Base-by-base conservation (phyloP, 2,888 invertebrate genomes). In the Acronicta alni region DNA sequence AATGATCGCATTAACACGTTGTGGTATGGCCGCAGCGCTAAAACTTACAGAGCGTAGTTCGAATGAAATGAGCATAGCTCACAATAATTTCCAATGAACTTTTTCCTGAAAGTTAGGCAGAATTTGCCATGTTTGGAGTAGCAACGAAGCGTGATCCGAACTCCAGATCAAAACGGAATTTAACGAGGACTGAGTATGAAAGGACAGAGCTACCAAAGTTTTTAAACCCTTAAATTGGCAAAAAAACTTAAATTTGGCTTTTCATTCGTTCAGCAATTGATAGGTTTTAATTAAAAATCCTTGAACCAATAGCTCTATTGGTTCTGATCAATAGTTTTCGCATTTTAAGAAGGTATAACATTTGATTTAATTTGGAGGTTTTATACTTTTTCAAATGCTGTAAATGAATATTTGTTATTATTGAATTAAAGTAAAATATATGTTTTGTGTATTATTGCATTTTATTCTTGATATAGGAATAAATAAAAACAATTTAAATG, bases 271-370 rank as follows among this genome's bases (percentile, higher is more conserved):
- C 16, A 3, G 15, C 48, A 48, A 44, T 54, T 44, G 39, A 54
- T 45, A 12, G 44, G n/a, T 44, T 63, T 67, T 61, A 42, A 68
- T 68, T 55, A 56, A 68, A 63, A 57, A 44, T 26, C 23, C 39
- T 17, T 12, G 37, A 52, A 39, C 30, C 15, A 15, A 49, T 20
- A 57, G 17, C 12, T 20, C 38, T 51, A 37, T 58, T 51, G 54
- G 49, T 43, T 14, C 32, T 26, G 23, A 32, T 32, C 23, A 60
- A 60, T 46, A n/a, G 32, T 14, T 18, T 32, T 44, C 37, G 35
- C 9, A 30, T 23, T 58, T 58, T 58, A 41, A 15, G 43, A 17
- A 39, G 51, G 35, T 18, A 15, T 47, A 38, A 37, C 1, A n/a
- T 9, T 32, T n/a, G 30, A 18, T 16, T 42, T 0, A 7, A 26